Conservation (phyloP, 2,797 vertebrate species). For the Miichthys miiuy region DNA sequence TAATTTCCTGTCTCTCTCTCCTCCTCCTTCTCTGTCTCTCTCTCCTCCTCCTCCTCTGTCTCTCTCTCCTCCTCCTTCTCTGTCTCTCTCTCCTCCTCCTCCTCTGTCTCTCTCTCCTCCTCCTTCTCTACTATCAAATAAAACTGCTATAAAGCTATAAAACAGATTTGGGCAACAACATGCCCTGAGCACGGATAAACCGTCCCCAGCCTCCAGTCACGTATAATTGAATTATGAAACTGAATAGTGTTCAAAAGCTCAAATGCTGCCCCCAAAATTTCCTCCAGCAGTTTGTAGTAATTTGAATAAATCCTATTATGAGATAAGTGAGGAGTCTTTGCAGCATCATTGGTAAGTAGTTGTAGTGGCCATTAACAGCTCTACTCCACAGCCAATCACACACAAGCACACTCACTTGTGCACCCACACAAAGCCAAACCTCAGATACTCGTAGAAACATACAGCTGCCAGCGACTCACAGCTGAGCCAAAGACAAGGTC, state of each 20-base stretch:
- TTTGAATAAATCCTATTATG: conserved; percentile 61
- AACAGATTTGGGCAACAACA: conserved; percentile 27
- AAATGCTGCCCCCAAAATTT: not conserved
- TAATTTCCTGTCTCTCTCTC: conserved; percentile 37
- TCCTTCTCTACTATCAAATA: conserved; percentile 8
- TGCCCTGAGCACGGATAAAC: conserved; percentile 7
- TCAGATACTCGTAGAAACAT: not conserved
- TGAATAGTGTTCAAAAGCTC: conserved; percentile 16
- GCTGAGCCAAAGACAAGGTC: too few species aligned
- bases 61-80: not conserved
- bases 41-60: not conserved
- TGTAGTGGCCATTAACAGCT: conserved; percentile 39
- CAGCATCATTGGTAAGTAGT: conserved; percentile 28
- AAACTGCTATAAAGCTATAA: conserved; percentile 33
- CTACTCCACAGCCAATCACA: conserved; percentile 27
- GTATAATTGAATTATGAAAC: conserved; percentile 57
- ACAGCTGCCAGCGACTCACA: too few species aligned
- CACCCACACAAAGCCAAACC: conserved; percentile 20
- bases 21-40: too few species aligned
- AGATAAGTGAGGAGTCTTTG: conserved; percentile 49
- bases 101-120: not conserved
- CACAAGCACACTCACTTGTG: conserved; percentile 16
- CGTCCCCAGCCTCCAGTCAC: not conserved
- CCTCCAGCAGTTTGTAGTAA: not conserved
- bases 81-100: not conserved